Base-by-base conservation (phyloP, 2,797 vertebrate species). In the Cheirogaleus major region DNA sequence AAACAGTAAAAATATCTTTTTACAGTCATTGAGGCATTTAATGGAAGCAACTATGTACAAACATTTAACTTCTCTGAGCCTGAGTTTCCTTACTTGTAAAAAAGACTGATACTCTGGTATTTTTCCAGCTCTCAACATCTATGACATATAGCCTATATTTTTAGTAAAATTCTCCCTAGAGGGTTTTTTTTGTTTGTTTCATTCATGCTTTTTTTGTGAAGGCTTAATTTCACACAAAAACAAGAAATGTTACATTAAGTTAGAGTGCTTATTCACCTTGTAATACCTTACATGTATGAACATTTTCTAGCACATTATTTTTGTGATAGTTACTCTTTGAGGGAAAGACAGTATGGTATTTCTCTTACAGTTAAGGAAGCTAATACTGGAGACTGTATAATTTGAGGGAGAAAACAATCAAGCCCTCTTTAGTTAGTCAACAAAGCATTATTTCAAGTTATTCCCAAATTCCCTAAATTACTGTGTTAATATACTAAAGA, bases 171-270 rank as follows among this genome's bases (percentile, higher is more conserved):
- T 96, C 55, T 80, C 32, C 35, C 18, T 76, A 43, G 15, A 79
- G 20, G 30, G 27, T 35, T 59, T 81, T 45, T 80, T 35, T 86
- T 35, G 38, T 30, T 65, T 81, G 25, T 72, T 95, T 89, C 6
- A 52, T 89, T 83, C 0, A 80, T 48, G 27, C 23, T 89, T 86
- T 89, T 27, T 27, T 81, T 78, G 25, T 61, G 75, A 97, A 91
- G 52, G 5, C 18, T 86, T 95, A 67, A 25, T 94, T 92, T 92
- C 17, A 90, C 32, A 88, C 75, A 61, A 55, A 85, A 76, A 43
- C 0, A 72, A 35, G 4, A 78, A 67, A 48, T 55, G 25, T 52
- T 72, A 67, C 45, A 65, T 88, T 82, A 81, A 88, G 12, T 52
- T 75, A 61, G 38, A 67, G 13, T 89, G 43, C 22, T 92, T 7